These are phyloP conservation scores for Felis catus DNA, from an alignment of 2,113 vertebrate genomes.

Conservation along the genomic window DNA sequence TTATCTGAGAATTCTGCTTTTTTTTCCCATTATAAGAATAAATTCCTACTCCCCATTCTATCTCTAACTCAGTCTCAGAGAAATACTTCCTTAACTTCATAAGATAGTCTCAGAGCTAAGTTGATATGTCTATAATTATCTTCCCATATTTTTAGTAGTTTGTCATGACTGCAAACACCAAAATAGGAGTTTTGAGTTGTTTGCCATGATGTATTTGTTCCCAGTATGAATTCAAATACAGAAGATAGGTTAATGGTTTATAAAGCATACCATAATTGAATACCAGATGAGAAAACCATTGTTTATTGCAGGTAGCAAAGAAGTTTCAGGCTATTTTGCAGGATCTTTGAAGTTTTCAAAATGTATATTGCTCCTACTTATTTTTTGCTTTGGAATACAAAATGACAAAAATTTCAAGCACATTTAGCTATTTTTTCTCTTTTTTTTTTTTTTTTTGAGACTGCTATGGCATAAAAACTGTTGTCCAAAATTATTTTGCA, in stretches of 20 bases:
- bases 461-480: not conserved
- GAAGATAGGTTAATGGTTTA: not conserved
- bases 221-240: not conserved
- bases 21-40: not conserved
- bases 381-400: not conserved
- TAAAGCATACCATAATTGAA: not conserved
- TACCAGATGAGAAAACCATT: not conserved
- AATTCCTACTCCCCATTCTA: not conserved
- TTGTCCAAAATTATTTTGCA: not conserved
- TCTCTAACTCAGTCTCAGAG: not conserved
- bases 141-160: not conserved
- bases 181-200: not conserved
- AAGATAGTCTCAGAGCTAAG: not conserved
- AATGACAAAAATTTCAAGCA: not conserved
- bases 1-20: not conserved
- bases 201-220: not conserved
- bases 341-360: not conserved
- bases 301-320: not conserved
- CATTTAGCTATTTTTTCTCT: not conserved
- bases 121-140: not conserved
- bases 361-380: not conserved
- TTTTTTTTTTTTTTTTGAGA: not conserved
- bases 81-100: not conserved
- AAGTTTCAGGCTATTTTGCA: not conserved
- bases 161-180: not conserved